Evolutionary conservation across 2,888 invertebrate genomes (phyloP).

Genomic region (Protonemura montana): DNA sequence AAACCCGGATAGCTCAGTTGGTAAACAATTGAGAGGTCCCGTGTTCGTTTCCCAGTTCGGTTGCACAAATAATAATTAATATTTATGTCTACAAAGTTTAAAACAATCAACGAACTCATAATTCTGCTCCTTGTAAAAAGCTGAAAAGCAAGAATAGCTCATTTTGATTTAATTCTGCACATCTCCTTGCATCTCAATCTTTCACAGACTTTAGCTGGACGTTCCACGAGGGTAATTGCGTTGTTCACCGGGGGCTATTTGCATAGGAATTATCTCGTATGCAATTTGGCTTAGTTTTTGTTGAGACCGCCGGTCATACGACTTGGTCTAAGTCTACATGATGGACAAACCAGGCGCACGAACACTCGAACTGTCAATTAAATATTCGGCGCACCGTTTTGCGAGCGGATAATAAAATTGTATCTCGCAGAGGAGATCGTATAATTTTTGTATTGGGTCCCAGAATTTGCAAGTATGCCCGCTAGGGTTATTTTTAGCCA

Average conservation of each 20-base stretch:
- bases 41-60: too few relatives aligned
- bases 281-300: background rate
- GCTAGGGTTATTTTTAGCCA: background rate
- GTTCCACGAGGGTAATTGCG: background rate
- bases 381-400: background rate
- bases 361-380: background rate
- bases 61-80: too few relatives aligned
- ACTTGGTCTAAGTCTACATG: background rate
- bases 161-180: too few relatives aligned
- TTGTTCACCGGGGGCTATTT: background rate
- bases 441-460: background rate
- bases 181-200: too few relatives aligned
- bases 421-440: background rate
- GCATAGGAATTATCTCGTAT: background rate
- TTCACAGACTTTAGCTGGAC: too few relatives aligned
- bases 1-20: too few relatives aligned
- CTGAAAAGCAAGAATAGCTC: too few relatives aligned
- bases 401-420: background rate
- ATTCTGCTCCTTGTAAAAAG: too few relatives aligned
- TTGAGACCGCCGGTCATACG: background rate
- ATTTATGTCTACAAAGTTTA: too few relatives aligned
- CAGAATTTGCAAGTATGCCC: background rate
- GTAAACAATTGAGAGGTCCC: too few relatives aligned
- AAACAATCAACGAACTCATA: too few relatives aligned
- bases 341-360: background rate